Evolutionary conservation across 2,888 invertebrate genomes (phyloP).

Genomic region (Heliconius ethilla): DNA sequence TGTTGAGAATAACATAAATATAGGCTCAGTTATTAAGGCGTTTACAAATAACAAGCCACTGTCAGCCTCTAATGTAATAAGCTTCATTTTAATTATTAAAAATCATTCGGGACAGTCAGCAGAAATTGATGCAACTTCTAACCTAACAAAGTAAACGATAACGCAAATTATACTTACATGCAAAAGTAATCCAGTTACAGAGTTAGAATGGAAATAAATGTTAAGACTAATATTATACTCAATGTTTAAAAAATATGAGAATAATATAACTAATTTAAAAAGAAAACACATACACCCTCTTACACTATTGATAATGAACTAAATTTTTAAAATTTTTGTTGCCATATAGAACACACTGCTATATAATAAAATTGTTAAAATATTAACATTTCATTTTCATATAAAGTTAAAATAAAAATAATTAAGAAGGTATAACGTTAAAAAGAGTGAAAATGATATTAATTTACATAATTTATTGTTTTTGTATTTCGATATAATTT

Average conservation of each 20-base stretch:
- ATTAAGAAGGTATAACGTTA: background rate
- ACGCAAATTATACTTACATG: slow-evolving; percentile 64
- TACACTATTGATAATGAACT: slow-evolving; percentile 42
- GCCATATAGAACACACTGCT: background rate
- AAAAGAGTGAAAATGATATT: background rate
- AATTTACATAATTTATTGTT: background rate
- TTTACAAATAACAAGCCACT: slow-evolving; percentile 68
- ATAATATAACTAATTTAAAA: slow-evolving; percentile 29
- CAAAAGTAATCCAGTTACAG: slow-evolving; percentile 45
- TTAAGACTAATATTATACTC: slow-evolving; percentile 27
- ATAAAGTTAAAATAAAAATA: background rate
- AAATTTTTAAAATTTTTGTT: slow-evolving; percentile 31
- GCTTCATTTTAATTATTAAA: slow-evolving; percentile 64
- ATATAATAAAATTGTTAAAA: background rate
- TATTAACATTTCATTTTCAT: background rate
- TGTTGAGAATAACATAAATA: slow-evolving; percentile 39
- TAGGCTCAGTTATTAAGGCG: slow-evolving; percentile 48
- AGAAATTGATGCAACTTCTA: slow-evolving; percentile 73
- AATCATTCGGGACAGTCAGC: slow-evolving; percentile 72
- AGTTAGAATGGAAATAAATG: slow-evolving; percentile 40
- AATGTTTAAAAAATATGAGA: slow-evolving; percentile 25
- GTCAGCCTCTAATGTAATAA: slow-evolving; percentile 75
- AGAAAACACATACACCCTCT: slow-evolving; percentile 36
- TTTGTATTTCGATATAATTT: background rate
- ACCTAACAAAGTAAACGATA: slow-evolving; percentile 65